Evolutionary conservation across 2,888 invertebrate genomes (phyloP), one percentile per base, ranked within the genome.

Genomic region (Ceramica pisi): DNA sequence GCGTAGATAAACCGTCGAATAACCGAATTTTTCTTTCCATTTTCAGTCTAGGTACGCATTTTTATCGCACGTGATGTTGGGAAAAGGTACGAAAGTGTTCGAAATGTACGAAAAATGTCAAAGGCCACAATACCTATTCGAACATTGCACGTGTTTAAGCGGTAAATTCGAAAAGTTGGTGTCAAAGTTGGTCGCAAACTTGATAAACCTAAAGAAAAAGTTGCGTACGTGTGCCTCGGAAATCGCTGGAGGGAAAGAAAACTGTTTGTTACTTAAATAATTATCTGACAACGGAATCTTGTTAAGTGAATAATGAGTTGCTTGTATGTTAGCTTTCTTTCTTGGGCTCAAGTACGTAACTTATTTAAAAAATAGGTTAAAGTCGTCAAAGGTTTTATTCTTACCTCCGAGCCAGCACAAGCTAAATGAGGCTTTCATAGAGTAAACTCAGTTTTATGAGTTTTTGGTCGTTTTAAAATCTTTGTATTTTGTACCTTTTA

Each of bases 211-310:
- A 46, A 62, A 78, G 71, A 69, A 71, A 75, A 86, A 86, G 71
- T 84, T 85, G 41, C 1, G 31, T 68, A 79, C 80, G 77, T 75
- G 78, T 63, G 59, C 50, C 56, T 64, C 55, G 55, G 72, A 71
- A 75, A 70, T 73, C 63, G 61, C 67, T 41, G 61, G 31, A 61
- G 65, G 62, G 50, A 38, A 57, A 55, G 75, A 68, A 82, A 87
- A 82, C 71, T 72, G 79, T 74, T 80, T 75, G 75, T 80, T 80
- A 64, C 81, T 78, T 71, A 78, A 78, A 81, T 81, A 84, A 85
- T 86, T 80, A 80, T 76, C 68, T 81, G 68, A 64, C 56, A 46
- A 26, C 60, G 12, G 74, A 70, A 70, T 69, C 67, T 75, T 71
- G 63, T 75, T 53, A 78, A 67, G 66, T 69, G 77, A 67, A 81